phyloP scores from a whole-genome alignment of 2,113 vertebrate species.

The Progne subis region DNA sequence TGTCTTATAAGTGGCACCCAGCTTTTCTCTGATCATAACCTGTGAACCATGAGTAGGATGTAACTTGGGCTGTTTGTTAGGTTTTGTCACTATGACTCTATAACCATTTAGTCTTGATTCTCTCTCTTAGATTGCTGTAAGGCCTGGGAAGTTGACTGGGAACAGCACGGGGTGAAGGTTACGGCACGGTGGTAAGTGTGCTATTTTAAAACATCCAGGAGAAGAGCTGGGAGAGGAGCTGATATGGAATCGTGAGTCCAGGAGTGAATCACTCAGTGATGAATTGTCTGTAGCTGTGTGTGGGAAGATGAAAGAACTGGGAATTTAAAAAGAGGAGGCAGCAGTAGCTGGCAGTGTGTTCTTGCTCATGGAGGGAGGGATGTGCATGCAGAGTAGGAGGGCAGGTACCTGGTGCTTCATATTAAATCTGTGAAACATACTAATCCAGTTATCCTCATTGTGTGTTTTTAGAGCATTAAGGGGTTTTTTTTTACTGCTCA shows the following conservation, averaged over 20 bases:
- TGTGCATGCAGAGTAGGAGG: neutral
- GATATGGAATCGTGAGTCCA: neutral
- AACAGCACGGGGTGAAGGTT: neutral
- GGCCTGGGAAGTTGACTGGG: neutral
- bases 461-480: neutral
- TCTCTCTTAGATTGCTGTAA: neutral
- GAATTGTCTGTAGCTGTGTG: slow-evolving; percentile 22
- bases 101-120: neutral
- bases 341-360: neutral
- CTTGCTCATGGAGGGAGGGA: neutral
- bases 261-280: neutral
- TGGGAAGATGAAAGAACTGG: slow-evolving; percentile 28
- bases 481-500: neutral
- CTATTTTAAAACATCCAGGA: neutral
- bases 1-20: neutral
- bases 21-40: neutral
- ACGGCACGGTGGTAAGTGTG: neutral
- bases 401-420: neutral
- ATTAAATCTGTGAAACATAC: neutral
- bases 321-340: neutral
- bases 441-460: neutral
- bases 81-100: neutral
- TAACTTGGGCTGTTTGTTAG: neutral
- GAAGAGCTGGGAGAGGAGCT: neutral
- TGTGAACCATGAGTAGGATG: neutral